Conservation (phyloP, 2,888 invertebrate genomes). For the Apoda limacodes region DNA sequence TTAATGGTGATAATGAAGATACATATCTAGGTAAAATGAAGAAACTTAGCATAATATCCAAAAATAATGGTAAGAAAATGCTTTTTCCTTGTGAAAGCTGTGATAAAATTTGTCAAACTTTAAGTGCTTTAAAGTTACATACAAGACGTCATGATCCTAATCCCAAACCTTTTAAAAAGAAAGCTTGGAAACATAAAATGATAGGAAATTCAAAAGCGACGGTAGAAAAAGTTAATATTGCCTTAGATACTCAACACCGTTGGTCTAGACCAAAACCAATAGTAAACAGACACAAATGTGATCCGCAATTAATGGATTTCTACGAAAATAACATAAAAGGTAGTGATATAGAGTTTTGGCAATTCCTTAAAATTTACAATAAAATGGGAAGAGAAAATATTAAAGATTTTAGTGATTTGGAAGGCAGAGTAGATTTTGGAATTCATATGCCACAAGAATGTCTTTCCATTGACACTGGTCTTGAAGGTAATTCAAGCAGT, state of each 20-base stretch:
- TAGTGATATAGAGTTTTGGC: slow-evolving; percentile 51
- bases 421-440: slow-evolving; percentile 36
- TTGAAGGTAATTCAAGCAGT: too few relatives aligned
- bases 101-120: slow-evolving; percentile 41
- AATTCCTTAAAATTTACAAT: slow-evolving; percentile 53
- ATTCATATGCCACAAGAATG: too few relatives aligned
- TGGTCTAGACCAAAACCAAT: slow-evolving; percentile 39
- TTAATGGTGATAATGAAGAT: slow-evolving; percentile 18
- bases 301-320: slow-evolving; percentile 39
- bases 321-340: slow-evolving; percentile 47
- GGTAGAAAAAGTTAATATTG: neutral
- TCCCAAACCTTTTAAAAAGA: slow-evolving; percentile 38
- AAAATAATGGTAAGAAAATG: slow-evolving; percentile 33
- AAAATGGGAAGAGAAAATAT: slow-evolving; percentile 43
- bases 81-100: slow-evolving; percentile 45
- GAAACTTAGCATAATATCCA: slow-evolving; percentile 30
- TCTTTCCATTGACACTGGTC: too few relatives aligned
- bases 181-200: slow-evolving; percentile 38
- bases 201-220: slow-evolving; percentile 7
- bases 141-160: slow-evolving; percentile 37
- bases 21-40: slow-evolving; percentile 38
- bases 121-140: slow-evolving; percentile 43
- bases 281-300: slow-evolving; percentile 43
- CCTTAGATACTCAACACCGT: slow-evolving; percentile 20
- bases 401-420: slow-evolving; percentile 39